phyloP scores from a whole-genome alignment of 2,113 vertebrate genomes.

The Calidris pugnax region DNA sequence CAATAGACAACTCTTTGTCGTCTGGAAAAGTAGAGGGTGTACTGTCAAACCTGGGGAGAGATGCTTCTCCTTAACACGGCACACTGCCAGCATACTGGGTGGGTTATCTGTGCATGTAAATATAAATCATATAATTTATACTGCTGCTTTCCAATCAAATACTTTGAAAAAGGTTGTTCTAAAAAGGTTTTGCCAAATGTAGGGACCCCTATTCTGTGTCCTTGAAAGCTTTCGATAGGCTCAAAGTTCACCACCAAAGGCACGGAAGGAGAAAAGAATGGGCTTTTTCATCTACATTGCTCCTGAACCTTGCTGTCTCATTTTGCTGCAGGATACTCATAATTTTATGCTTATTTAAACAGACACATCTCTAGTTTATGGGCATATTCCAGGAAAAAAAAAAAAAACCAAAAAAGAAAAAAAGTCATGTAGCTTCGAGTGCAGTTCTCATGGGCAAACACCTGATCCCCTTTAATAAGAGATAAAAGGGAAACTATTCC shows the following conservation, averaged over 20 bases:
- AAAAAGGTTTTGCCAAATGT: not conserved
- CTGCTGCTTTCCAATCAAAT: not conserved
- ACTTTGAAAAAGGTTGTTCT: not conserved
- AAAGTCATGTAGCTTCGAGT: slow-evolving; percentile 63
- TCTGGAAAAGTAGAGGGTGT: not conserved
- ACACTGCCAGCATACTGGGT: not conserved
- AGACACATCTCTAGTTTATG: slow-evolving; percentile 78
- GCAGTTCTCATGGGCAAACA: slow-evolving; percentile 80
- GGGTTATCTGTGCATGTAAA: not conserved
- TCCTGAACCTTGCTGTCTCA: slow-evolving; percentile 68
- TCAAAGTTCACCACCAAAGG: slow-evolving; percentile 50
- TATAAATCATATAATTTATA: not conserved
- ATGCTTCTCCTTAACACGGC: not conserved
- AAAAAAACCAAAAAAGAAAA: not conserved
- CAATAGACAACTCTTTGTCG: not conserved
- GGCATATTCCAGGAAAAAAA: slow-evolving; percentile 68
- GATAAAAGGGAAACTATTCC: slow-evolving; percentile 62
- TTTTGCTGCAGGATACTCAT: slow-evolving; percentile 75
- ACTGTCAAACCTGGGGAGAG: not conserved
- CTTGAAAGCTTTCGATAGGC: slow-evolving; percentile 37
- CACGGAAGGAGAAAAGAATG: slow-evolving; percentile 13
- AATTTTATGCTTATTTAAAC: slow-evolving; percentile 83
- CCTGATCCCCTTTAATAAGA: slow-evolving; percentile 82
- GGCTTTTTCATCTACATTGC: not conserved
- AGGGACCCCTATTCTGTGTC: not conserved